phyloP scores from a whole-genome alignment of 2,888 invertebrate species.

The Drosophila acutilabella region DNA sequence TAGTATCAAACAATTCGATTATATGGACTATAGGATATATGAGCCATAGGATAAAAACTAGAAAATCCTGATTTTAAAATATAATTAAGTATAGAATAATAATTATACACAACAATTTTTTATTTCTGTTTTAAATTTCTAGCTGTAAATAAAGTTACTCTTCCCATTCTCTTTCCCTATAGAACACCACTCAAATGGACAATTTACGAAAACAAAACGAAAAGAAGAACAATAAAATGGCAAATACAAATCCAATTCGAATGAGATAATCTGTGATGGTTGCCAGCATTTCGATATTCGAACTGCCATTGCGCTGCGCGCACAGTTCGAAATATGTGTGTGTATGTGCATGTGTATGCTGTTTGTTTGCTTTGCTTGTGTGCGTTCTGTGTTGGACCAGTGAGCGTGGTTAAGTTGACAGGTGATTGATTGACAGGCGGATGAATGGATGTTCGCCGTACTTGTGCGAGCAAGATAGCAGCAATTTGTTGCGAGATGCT shows the following conservation, averaged over 20 bases:
- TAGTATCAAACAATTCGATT: too few species aligned
- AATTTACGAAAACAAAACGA: not conserved
- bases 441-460: slow-evolving; percentile 51
- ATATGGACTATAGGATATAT: too few species aligned
- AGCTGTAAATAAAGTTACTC: not conserved
- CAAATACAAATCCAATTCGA: slow-evolving; percentile 29
- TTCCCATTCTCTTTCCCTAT: not conserved
- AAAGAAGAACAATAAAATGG: not conserved
- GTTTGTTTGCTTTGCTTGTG: not conserved
- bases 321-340: slow-evolving; percentile 19
- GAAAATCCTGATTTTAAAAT: too few species aligned
- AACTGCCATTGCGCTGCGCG: slow-evolving; percentile 54
- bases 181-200: slow-evolving; percentile 2
- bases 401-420: slow-evolving; percentile 78
- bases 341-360: slow-evolving; percentile 3
- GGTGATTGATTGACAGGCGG: slow-evolving; percentile 83
- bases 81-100: too few species aligned
- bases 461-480: slow-evolving; percentile 50
- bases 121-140: not conserved
- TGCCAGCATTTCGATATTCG: slow-evolving; percentile 25
- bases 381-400: slow-evolving; percentile 51
- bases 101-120: not conserved
- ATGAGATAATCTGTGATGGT: slow-evolving; percentile 42
- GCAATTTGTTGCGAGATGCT: slow-evolving; percentile 8
- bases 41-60: too few species aligned